Conservation (phyloP, 2,113 vertebrate species). For the Sclerurus mexicanus region DNA sequence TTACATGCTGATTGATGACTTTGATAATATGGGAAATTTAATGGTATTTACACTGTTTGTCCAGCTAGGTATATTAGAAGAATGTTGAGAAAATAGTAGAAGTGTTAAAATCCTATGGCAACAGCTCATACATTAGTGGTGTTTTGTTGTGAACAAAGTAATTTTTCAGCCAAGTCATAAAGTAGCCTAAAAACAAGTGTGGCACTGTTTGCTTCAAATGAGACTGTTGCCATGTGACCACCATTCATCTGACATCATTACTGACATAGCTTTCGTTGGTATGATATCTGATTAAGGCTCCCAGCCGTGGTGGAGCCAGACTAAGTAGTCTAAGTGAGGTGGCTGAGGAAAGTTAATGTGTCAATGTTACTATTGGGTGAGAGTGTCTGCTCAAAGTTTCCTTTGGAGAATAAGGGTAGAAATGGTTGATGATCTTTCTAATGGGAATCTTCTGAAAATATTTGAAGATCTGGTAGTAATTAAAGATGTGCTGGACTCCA, state of each 20-base stretch:
- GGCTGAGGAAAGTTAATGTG: conserved; percentile 76
- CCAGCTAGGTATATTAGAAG: conserved; percentile 30
- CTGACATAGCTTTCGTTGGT: conserved; percentile 67
- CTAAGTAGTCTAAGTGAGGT: conserved; percentile 71
- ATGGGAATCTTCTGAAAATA: conserved; percentile 41
- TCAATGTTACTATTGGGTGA: conserved; percentile 67
- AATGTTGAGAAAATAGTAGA: conserved; percentile 31
- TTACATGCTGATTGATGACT: conserved; percentile 19
- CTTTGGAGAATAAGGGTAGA: conserved; percentile 14
- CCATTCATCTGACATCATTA: conserved; percentile 79
- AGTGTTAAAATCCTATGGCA: conserved; percentile 58
- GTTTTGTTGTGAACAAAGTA: conserved; percentile 72
- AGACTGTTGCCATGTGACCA: conserved; percentile 63
- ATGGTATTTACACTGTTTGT: conserved; percentile 47
- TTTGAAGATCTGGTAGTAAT: conserved; percentile 10
- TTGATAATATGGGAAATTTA: conserved; percentile 43
- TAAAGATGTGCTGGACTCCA: conserved; percentile 6
- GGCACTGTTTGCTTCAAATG: conserved; percentile 74
- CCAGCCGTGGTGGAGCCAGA: conserved; percentile 78
- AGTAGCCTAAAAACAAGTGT: conserved; percentile 73
- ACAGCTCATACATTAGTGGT: conserved; percentile 70
- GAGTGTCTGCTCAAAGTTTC: conserved; percentile 56
- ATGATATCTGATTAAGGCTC: conserved; percentile 77
- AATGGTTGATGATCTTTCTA: conserved; percentile 44
- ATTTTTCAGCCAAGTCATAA: conserved; percentile 79